Evolutionary conservation across 1,140 invertebrate species (phyloP), one percentile per base, ranked within the genome.

Genomic region (Gonioctena quinquepunctata): DNA sequence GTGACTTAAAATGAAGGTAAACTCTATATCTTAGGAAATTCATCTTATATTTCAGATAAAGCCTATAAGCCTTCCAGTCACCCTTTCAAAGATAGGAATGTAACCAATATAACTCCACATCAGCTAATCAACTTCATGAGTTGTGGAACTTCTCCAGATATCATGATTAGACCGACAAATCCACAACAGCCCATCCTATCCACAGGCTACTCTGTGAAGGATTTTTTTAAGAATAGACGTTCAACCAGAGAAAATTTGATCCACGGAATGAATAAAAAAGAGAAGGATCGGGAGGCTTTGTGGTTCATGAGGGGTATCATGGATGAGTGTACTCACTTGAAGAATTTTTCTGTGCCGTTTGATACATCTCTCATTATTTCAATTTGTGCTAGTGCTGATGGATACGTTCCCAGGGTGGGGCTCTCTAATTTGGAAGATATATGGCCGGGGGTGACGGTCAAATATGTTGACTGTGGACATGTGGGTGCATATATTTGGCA

Each of bases 221-320:
- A 59, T 59, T 26, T 59, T n/a, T 59, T 59, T 52, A 71, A 70
- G 33, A 69, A 65, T 19, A 19, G 67, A 7, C 33, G 52, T 18
- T 23, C 26, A 3, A 52, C 70, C 6, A 70, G 42, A 21, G 61
- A 64, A 22, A 75, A 54, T 22, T 57, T 67, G 16, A 72, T 42
- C 16, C 6, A 62, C 26, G 49, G 64, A n/a, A 68, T 66, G 27
- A 52, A 71, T 68, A 75, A 71, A 69, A 75, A 70, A 63, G 70
- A 68, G 56, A 42, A 65, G 42, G 67, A 63, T 70, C 67, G 88
- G 71, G 93, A 95, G 80, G 93, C 94, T 1, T 74, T 96, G 7
- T 92, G 95, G 83, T 99, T 99, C 81, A 99, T 99, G 97, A 87
- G 93, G 22, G 96, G 96, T 0, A 91, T 99, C 70, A 99, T 99